Evolutionary conservation across 1,140 invertebrate species (phyloP).

Genomic region (Heliconius hewitsoni): DNA sequence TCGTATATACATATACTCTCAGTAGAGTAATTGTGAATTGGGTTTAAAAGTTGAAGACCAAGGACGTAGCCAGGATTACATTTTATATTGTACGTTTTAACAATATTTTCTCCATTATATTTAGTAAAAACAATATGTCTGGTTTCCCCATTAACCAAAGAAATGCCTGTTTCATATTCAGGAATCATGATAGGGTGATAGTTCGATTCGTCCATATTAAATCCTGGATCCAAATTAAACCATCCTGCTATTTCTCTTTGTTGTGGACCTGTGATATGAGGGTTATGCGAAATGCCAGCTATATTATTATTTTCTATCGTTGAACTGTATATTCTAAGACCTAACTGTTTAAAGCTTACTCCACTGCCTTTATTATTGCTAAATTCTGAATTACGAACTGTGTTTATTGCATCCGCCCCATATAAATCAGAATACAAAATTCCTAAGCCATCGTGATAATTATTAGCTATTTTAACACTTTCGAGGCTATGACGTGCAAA

Average conservation of each 20-base stretch:
- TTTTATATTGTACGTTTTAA: slow-evolving; percentile 83
- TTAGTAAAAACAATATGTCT: slow-evolving; percentile 89
- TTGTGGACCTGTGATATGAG: slow-evolving; percentile 90
- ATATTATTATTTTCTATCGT: slow-evolving; percentile 91
- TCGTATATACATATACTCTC: slow-evolving; percentile 91
- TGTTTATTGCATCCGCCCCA: slow-evolving; percentile 91
- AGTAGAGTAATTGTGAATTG: slow-evolving; percentile 92
- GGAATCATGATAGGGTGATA: slow-evolving; percentile 88
- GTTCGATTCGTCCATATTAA: slow-evolving; percentile 84
- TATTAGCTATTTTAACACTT: slow-evolving; percentile 89
- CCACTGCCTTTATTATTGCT: slow-evolving; percentile 93
- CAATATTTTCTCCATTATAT: slow-evolving; percentile 82
- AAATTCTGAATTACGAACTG: slow-evolving; percentile 94
- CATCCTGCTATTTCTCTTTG: slow-evolving; percentile 96
- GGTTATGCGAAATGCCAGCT: slow-evolving; percentile 96
- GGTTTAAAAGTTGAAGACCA: slow-evolving; percentile 92
- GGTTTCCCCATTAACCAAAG: slow-evolving; percentile 87
- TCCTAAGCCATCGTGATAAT: slow-evolving; percentile 93
- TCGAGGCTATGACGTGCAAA: slow-evolving; percentile 96
- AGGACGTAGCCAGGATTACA: slow-evolving; percentile 89
- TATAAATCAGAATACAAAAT: slow-evolving; percentile 95
- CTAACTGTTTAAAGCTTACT: slow-evolving; percentile 93
- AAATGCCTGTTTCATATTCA: slow-evolving; percentile 82
- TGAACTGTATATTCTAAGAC: slow-evolving; percentile 89
- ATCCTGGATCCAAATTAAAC: slow-evolving; percentile 87